These are phyloP conservation scores for Lucilia cuprina DNA, from an alignment of 1,140 invertebrate species.

Conservation along the genomic window DNA sequence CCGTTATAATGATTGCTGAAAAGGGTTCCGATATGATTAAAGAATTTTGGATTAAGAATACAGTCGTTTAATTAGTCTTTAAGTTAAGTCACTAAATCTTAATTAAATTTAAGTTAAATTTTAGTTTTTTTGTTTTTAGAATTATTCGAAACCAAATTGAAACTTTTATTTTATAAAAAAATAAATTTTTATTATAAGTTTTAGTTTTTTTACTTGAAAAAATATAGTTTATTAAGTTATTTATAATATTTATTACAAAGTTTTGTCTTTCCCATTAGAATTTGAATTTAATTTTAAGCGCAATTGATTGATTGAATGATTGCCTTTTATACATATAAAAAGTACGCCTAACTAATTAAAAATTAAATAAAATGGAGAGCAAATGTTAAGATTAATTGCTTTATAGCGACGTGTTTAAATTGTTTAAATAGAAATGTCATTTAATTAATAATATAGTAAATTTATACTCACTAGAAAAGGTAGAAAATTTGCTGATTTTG, in stretches of 20 bases:
- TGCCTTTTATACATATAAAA: no score
- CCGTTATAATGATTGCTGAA: slow-evolving; percentile 85
- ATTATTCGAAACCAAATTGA: slow-evolving; percentile 19
- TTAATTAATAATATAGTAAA: no score
- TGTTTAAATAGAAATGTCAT: no score
- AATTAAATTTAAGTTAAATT: neutral
- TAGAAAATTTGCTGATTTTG: no score
- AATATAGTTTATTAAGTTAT: neutral
- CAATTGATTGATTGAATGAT: neutral
- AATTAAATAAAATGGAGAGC: no score
- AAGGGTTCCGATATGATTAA: slow-evolving; percentile 85
- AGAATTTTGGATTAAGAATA: slow-evolving; percentile 74
- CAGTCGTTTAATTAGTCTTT: slow-evolving; percentile 46
- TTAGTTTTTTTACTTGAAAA: no score
- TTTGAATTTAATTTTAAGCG: neutral
- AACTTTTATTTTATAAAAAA: slow-evolving; percentile 4
- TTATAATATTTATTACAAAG: neutral
- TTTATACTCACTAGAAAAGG: no score
- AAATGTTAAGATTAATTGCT: no score
- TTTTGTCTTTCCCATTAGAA: neutral
- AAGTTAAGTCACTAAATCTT: slow-evolving; percentile 17
- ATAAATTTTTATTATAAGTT: neutral
- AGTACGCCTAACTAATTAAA: no score
- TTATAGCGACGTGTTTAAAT: no score
- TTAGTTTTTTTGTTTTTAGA: neutral